Percentiles rank a stretch among this genome's conserved stretches.
Conservation (phyloP, 2,888 invertebrate genomes). For the Torymus texanus region DNA sequence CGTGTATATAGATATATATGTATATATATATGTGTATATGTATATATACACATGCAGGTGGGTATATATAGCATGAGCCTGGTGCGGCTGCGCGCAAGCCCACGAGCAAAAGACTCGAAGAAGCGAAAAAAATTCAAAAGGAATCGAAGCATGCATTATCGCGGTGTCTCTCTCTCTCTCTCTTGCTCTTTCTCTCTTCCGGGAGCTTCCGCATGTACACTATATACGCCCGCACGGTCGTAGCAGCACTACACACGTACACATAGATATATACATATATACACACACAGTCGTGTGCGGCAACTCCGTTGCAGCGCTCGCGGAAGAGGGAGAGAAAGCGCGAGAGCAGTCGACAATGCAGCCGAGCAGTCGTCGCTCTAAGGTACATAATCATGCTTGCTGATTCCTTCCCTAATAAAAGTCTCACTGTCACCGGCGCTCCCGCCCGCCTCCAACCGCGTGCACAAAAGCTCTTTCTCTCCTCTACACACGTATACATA, state of each 20-base stretch:
- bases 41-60: no score
- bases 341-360: slow-evolving; percentile 59
- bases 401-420: slow-evolving; percentile 75
- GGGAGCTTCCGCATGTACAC: background rate
- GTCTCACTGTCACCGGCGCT: slow-evolving; percentile 59
- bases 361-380: slow-evolving; percentile 64
- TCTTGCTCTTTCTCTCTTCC: background rate
- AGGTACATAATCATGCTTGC: slow-evolving; percentile 75
- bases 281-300: slow-evolving; percentile 1
- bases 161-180: slow-evolving; percentile 3
- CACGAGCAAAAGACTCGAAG: slow-evolving; percentile 51
- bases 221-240: no score
- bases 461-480: slow-evolving; percentile 49
- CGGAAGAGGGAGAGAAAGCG: slow-evolving; percentile 46
- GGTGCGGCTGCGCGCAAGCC: slow-evolving; percentile 9
- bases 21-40: no score
- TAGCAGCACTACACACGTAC: background rate
- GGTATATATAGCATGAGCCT: background rate
- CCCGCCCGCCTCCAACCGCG: slow-evolving; percentile 56
- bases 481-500: slow-evolving; percentile 55
- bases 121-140: slow-evolving; percentile 52
- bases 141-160: slow-evolving; percentile 55
- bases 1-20: background rate
- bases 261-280: slow-evolving; percentile 5
- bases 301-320: background rate